Percentiles rank a stretch among this genome's conserved stretches.
Evolutionary conservation across 2,113 vertebrate genomes (phyloP).

Genomic region (Grammomys surdaster): DNA sequence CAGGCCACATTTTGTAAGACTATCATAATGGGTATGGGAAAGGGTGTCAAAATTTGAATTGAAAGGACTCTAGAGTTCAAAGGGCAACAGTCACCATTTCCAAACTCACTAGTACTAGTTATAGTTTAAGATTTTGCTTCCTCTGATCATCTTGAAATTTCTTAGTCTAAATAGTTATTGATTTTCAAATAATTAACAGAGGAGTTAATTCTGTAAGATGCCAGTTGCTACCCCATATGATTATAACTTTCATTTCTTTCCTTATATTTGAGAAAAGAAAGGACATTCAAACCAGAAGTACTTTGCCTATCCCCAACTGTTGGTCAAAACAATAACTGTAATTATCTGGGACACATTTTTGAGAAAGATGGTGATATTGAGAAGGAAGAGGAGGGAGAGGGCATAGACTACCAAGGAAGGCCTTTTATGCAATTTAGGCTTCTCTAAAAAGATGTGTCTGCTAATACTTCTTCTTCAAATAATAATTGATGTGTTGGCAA

Average conservation of each 20-base stretch:
- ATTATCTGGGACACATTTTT: conserved; percentile 19
- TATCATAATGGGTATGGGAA: background rate
- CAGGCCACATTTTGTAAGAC: background rate
- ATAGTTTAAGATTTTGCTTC: conserved; percentile 12
- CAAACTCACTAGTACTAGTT: conserved; percentile 41
- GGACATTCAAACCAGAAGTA: background rate
- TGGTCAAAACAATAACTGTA: conserved; percentile 6
- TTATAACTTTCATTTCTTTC: background rate
- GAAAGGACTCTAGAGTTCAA: background rate
- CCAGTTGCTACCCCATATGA: background rate
- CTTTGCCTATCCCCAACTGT: conserved; percentile 72
- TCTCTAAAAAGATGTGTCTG: conserved; percentile 33
- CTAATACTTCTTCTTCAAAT: conserved; percentile 57
- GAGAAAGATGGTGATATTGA: background rate
- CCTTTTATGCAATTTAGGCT: conserved; percentile 16
- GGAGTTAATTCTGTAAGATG: background rate
- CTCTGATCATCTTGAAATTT: conserved; percentile 28
- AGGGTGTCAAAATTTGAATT: background rate
- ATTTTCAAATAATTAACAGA: background rate
- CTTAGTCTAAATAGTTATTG: conserved; percentile 27
- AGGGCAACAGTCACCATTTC: background rate
- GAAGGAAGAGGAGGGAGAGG: too few species aligned
- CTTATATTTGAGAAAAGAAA: conserved; percentile 10
- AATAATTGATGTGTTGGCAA: conserved; percentile 67
- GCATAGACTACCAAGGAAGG: background rate